Conservation (phyloP, 2,113 vertebrate genomes). For the Lepisosteus oculatus region DNA sequence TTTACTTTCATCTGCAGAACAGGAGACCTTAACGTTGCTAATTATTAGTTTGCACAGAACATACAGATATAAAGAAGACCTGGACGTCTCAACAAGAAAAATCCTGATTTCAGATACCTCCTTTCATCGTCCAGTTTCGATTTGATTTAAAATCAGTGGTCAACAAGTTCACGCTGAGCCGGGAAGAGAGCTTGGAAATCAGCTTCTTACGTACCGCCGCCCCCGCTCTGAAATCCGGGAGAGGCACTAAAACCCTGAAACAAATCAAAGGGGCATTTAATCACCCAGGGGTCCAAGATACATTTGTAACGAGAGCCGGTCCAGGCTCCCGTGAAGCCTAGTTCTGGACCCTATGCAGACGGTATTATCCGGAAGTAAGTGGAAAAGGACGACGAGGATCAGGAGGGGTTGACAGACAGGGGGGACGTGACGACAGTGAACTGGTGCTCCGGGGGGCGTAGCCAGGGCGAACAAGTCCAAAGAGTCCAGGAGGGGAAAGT, state of each 20-base stretch:
- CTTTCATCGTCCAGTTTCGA: not conserved
- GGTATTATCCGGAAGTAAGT: no score
- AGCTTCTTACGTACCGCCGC: conserved; percentile 12
- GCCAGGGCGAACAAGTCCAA: no score
- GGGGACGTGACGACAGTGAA: no score
- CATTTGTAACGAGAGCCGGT: not conserved
- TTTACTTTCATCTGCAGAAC: no score
- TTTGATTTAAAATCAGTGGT: not conserved
- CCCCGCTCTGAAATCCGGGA: not conserved
- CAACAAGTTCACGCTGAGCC: not conserved
- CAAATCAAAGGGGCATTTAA: conserved; percentile 26
- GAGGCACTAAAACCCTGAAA: conserved; percentile 16
- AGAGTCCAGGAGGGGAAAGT: no score
- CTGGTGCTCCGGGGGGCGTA: no score
- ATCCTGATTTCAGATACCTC: not conserved
- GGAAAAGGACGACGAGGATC: no score
- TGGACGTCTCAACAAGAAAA: not conserved
- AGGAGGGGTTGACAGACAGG: no score
- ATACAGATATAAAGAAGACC: not conserved
- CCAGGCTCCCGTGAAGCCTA: no score
- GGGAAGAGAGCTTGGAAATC: conserved; percentile 19
- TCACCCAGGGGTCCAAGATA: conserved; percentile 16
- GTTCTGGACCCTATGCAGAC: no score
- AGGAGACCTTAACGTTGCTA: no score
- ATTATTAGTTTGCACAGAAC: no score